Evolutionary conservation across 2,888 invertebrate species (phyloP).

Genomic region (Trachelus iudaicus): DNA sequence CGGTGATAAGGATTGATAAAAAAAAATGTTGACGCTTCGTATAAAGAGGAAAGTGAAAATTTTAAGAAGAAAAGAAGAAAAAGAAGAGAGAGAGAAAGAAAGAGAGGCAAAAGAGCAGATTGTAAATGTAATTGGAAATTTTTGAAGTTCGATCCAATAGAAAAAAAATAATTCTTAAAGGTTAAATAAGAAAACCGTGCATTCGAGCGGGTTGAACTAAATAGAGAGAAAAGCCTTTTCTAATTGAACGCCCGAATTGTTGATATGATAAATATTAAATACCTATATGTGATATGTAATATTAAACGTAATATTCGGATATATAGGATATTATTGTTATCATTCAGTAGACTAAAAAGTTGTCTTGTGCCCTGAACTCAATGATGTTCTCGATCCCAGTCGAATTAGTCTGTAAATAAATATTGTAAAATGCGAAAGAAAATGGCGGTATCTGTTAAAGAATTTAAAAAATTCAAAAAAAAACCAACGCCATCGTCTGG

Average conservation of each 20-base stretch:
- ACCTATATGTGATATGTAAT: conserved; percentile 57
- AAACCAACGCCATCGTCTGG: neutral
- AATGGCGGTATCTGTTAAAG: neutral
- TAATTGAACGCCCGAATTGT: conserved; percentile 52
- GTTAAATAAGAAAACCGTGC: neutral
- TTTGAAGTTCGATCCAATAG: neutral
- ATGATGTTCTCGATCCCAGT: neutral
- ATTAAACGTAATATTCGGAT: conserved; percentile 51
- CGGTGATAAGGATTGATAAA: neutral
- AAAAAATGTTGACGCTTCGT: neutral
- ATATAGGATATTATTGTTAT: conserved; percentile 48
- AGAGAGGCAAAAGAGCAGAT: neutral
- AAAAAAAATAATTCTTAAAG: neutral
- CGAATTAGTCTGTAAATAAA: neutral
- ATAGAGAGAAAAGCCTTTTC: conserved; percentile 33
- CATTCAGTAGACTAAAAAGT: conserved; percentile 36
- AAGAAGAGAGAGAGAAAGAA: neutral
- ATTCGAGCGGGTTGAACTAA: neutral
- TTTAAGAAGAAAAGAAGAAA: neutral
- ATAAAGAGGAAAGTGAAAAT: neutral
- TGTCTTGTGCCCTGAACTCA: conserved; percentile 37
- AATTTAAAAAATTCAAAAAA: neutral
- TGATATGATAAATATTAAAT: conserved; percentile 48
- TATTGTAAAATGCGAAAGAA: neutral
- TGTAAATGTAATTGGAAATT: neutral